phyloP scores from a whole-genome alignment of 1,140 invertebrate species.

The Anadara kagoshimensis region DNA sequence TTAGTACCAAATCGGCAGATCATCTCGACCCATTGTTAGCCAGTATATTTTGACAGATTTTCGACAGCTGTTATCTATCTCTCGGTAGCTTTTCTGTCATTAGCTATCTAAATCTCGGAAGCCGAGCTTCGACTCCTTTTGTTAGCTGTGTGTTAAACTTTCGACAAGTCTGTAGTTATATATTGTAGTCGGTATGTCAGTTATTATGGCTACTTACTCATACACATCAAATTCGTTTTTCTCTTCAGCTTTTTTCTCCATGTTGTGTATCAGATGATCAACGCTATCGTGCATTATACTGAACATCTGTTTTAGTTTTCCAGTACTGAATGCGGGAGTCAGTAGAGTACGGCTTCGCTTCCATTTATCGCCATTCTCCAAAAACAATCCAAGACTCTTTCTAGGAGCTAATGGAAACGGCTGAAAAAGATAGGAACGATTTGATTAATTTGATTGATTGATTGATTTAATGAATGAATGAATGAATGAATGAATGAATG shows the following conservation, averaged over 20 bases:
- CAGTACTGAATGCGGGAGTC: slow-evolving; percentile 63
- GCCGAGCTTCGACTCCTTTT: too few species aligned
- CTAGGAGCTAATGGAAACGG: slow-evolving; percentile 65
- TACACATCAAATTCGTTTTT: slow-evolving; percentile 47
- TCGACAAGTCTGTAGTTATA: too few species aligned
- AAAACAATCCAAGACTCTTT: slow-evolving; percentile 64
- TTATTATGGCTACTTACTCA: slow-evolving; percentile 27
- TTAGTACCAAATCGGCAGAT: too few species aligned
- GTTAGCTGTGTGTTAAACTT: too few species aligned
- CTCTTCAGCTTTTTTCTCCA: slow-evolving; percentile 39
- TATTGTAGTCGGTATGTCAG: not conserved
- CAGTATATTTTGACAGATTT: too few species aligned
- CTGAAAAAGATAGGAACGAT: slow-evolving; percentile 14
- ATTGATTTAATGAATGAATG: too few species aligned
- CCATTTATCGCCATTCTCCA: slow-evolving; percentile 66
- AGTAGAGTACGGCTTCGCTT: slow-evolving; percentile 54
- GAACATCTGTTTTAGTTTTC: slow-evolving; percentile 65
- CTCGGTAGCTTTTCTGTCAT: too few species aligned
- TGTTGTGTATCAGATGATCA: slow-evolving; percentile 52
- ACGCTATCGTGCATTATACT: slow-evolving; percentile 54
- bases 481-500: too few species aligned
- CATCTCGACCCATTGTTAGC: too few species aligned
- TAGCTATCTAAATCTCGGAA: too few species aligned
- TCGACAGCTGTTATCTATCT: too few species aligned
- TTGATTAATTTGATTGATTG: too few species aligned